Evolutionary conservation across 2,888 invertebrate species (phyloP), one percentile per base, ranked within the genome.

Genomic region (Troides helena): DNA sequence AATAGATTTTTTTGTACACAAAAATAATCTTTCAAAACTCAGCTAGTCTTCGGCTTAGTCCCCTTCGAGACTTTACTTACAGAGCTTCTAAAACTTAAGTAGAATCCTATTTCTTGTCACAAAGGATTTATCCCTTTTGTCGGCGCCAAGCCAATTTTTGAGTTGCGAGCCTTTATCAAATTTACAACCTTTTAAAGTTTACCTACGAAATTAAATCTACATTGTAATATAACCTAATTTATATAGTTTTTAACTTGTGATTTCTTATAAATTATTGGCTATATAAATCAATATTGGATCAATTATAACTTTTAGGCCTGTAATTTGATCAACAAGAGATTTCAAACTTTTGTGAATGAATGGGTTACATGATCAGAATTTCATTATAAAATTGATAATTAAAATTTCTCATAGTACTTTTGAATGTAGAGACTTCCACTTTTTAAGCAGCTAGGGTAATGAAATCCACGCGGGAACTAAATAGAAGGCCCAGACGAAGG

Each of bases 71-170:
- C 75, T 75, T 74, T 73, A 58, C n/a, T 75, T 74, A 73, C 74
- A 65, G 73, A 74, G 73, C 72, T 76, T 75, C 78, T 70, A 70
- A 76, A 78, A 77, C 74, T 78, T 76, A 74, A 74, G 73, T 72
- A 76, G 75, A 75, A 78, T 77, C 77, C 76, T 73, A 74, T 77
- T 78, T 74, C 63, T 67, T 70, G 75, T 76, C 74, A 78, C 78
- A 78, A 79, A 78, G 76, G 78, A 77, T 76, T 76, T 75, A 72
- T 73, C 74, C 74, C 74, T 75, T 76, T 78, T 78, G 77, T 76
- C 74, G 75, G 74, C 72, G 74, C 71, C 69, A 74, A 78, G 78
- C 75, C 76, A 76, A 75, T 78, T 79, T 77, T 78, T 78, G 75
- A 78, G 74, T 76, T 74, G 76, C 74, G 72, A 73, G 68, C 74